phyloP scores from a whole-genome alignment of 2,797 vertebrate species.

The Erethizon dorsatum region DNA sequence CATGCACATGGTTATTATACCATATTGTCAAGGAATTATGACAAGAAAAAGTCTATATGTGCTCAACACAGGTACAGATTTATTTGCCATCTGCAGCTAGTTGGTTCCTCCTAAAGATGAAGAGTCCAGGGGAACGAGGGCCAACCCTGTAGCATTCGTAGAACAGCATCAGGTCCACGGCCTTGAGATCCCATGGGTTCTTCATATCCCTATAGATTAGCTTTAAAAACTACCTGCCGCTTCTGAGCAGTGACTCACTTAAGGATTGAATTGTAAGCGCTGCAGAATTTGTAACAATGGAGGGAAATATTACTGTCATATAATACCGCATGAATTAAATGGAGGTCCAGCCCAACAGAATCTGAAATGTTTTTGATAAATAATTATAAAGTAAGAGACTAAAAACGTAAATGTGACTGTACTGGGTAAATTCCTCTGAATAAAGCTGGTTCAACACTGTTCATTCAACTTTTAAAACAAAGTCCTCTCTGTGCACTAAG shows the following conservation, averaged over 20 bases:
- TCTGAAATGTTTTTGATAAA: constrained; percentile 21
- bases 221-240: constrained; percentile 21
- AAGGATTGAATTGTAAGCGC: background rate
- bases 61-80: background rate
- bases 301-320: constrained; percentile 43
- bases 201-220: background rate
- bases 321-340: constrained; percentile 30
- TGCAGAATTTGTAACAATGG: background rate
- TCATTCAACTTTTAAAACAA: background rate
- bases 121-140: background rate
- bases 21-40: background rate
- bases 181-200: background rate
- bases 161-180: background rate
- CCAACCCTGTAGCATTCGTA: background rate
- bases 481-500: background rate
- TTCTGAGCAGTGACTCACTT: constrained; percentile 32
- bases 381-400: constrained; percentile 11
- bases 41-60: background rate
- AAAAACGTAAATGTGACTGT: constrained; percentile 31
- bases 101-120: background rate
- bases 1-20: background rate
- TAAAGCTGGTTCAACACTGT: constrained; percentile 5
- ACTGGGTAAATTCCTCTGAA: background rate
- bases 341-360: constrained; percentile 42
- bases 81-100: background rate